Percentiles rank a stretch among this genome's conserved stretches.
Evolutionary conservation across 2,888 invertebrate species (phyloP).

Genomic region (Antheraea assamensis): DNA sequence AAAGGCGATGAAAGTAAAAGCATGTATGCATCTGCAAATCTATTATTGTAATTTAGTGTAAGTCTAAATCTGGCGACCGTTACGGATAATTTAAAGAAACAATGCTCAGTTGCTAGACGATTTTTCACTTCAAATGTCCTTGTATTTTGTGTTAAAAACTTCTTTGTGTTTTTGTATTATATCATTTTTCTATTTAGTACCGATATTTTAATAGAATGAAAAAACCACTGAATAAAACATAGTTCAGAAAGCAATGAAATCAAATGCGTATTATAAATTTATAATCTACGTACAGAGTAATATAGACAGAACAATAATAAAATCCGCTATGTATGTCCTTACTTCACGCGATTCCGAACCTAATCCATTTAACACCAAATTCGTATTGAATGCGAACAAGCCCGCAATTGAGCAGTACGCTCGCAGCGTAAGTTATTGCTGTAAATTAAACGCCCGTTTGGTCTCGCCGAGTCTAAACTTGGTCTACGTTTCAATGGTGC

Average conservation of each 20-base stretch:
- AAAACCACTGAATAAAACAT: not conserved
- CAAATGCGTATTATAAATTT: not conserved
- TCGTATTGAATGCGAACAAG: constrained; percentile 22
- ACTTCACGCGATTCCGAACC: constrained; percentile 14
- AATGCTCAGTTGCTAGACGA: too few relatives aligned
- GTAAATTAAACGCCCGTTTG: constrained; percentile 23
- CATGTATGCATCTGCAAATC: too few relatives aligned
- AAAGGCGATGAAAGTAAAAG: too few relatives aligned
- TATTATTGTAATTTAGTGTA: too few relatives aligned
- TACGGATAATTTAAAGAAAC: too few relatives aligned
- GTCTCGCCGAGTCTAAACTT: constrained; percentile 19
- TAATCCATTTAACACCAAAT: constrained; percentile 23
- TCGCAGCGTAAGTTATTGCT: constrained; percentile 21
- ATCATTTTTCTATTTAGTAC: too few relatives aligned
- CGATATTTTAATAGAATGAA: too few relatives aligned
- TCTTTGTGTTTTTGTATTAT: too few relatives aligned
- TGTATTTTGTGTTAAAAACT: too few relatives aligned
- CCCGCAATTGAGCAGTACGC: constrained; percentile 21
- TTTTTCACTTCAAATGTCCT: too few relatives aligned
- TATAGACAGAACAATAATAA: not conserved
- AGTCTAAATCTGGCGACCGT: too few relatives aligned
- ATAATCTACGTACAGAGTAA: not conserved
- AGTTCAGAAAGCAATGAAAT: not conserved
- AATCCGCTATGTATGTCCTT: not conserved
- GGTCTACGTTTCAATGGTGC: constrained; percentile 23